Evolutionary conservation across 2,888 invertebrate species (phyloP), one percentile per base, ranked within the genome.

Genomic region (Chrysopilus asiliformis): DNA sequence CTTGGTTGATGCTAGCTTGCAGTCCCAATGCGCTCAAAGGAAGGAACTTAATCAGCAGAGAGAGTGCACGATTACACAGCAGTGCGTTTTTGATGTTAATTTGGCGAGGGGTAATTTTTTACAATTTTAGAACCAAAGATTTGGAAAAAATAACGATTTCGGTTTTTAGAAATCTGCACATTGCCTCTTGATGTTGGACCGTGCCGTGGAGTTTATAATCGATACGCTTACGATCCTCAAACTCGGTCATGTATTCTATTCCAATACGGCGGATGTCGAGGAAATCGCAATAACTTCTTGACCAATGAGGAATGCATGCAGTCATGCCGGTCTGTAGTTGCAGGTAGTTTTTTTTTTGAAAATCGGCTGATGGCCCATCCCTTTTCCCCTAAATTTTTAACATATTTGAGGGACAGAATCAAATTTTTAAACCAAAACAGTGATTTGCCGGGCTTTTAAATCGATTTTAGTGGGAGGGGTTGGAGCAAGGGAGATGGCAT

Each of bases 281-380:
- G 94, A 26, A 91, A 86, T 62, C 72, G 76, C 51, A 95, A 95
- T 65, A 91, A 90, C 64, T 95, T 94, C 68, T 70, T 83, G 43
- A 77, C 79, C 10, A 71, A 72, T 46, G 72, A 78, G 18, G 85
- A 87, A 53, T 91, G 91, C 54, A 68, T 71, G 46, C 67, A 66
- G 46, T 75, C 79, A 6, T 89, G 89, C 56, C 47, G 44, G n/a
- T n/a, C n/a, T n/a, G n/a, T n/a, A n/a, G n/a, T n/a, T n/a, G n/a
- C n/a, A n/a, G n/a, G n/a, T n/a, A n/a, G n/a, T n/a, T n/a, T n/a
- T n/a, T n/a, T n/a, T n/a, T n/a, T n/a, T n/a, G n/a, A n/a, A n/a
- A n/a, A n/a, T n/a, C n/a, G n/a, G n/a, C n/a, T n/a, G n/a, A n/a
- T n/a, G n/a, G n/a, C n/a, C n/a, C n/a, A n/a, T n/a, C n/a, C n/a